phyloP scores from a whole-genome alignment of 2,888 invertebrate species.

The Brenthis daphne region DNA sequence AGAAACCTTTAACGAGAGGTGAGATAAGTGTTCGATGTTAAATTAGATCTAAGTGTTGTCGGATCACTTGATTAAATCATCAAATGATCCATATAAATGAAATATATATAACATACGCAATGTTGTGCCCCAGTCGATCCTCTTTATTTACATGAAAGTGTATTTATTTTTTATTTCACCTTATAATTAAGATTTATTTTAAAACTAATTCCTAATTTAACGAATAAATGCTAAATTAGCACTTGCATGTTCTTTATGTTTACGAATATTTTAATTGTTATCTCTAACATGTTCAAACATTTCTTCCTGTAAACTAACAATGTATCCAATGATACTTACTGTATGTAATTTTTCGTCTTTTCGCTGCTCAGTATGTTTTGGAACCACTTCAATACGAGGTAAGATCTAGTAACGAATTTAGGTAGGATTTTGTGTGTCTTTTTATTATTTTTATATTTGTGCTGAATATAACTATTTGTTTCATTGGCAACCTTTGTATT shows the following conservation, averaged over 20 bases:
- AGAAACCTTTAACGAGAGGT: slow-evolving; percentile 99
- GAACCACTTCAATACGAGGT: slow-evolving; percentile 99
- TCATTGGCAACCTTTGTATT: slow-evolving; percentile 41
- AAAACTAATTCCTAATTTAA: slow-evolving; percentile 44
- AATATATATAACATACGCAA: slow-evolving; percentile 83
- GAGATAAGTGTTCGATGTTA: slow-evolving; percentile 73
- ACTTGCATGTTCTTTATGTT: slow-evolving; percentile 67
- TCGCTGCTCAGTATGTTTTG: slow-evolving; percentile 98
- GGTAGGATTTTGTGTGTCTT: slow-evolving; percentile 58
- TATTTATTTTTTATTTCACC: slow-evolving; percentile 63
- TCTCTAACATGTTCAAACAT: slow-evolving; percentile 47
- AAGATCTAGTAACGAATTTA: slow-evolving; percentile 83
- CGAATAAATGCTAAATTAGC: slow-evolving; percentile 42
- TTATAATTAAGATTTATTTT: slow-evolving; percentile 38
- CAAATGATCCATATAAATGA: slow-evolving; percentile 44
- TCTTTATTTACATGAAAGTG: slow-evolving; percentile 74
- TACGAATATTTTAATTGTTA: slow-evolving; percentile 41
- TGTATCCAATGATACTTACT: slow-evolving; percentile 69
- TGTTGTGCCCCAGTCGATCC: slow-evolving; percentile 92
- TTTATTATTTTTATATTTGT: slow-evolving; percentile 37
- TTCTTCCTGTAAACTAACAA: slow-evolving; percentile 61
- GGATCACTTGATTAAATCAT: slow-evolving; percentile 40
- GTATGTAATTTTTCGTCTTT: slow-evolving; percentile 86
- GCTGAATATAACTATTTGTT: slow-evolving; percentile 40
- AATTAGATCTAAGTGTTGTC: slow-evolving; percentile 53